A percentile compares a stretch with the other conserved stretches of the same genome.
Evolutionary conservation across 2,797 vertebrate species (phyloP).

Genomic region (Lepilemur ruficaudatus): DNA sequence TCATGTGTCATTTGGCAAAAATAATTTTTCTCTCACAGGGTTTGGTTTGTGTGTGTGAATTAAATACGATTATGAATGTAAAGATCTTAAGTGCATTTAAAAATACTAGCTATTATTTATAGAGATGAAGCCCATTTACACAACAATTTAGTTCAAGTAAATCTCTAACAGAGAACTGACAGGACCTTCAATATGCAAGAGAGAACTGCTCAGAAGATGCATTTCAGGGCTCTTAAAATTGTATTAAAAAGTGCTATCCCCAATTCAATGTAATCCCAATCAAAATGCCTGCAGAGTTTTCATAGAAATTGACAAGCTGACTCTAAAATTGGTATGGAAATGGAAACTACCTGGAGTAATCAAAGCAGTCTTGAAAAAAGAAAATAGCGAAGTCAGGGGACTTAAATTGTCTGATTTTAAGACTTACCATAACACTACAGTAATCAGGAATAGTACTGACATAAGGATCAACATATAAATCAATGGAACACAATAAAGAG

Average conservation of each 20-base stretch:
- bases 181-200: neutral
- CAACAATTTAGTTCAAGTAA: constrained; percentile 21
- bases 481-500: neutral
- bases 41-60: neutral
- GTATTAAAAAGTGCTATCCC: neutral
- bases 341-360: constrained; percentile 33
- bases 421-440: neutral
- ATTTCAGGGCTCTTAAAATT: neutral
- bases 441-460: neutral
- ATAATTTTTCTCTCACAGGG: neutral
- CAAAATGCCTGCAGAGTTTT: neutral
- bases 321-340: constrained; percentile 34
- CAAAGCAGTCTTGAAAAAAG: neutral
- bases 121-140: neutral
- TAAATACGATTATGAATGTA: neutral
- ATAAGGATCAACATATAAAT: neutral
- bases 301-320: neutral
- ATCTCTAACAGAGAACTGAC: neutral
- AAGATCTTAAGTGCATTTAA: constrained; percentile 23
- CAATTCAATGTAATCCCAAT: constrained; percentile 13
- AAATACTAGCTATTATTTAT: constrained; percentile 16
- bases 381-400: neutral
- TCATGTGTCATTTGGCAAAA: constrained; percentile 31
- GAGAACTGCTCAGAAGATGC: neutral
- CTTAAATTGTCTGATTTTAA: constrained; percentile 27